A percentile compares a stretch with the other conserved stretches of the same genome.
These are phyloP conservation scores for Ophion obscuratus DNA, from an alignment of 2,888 invertebrate genomes.

Conservation along the genomic window DNA sequence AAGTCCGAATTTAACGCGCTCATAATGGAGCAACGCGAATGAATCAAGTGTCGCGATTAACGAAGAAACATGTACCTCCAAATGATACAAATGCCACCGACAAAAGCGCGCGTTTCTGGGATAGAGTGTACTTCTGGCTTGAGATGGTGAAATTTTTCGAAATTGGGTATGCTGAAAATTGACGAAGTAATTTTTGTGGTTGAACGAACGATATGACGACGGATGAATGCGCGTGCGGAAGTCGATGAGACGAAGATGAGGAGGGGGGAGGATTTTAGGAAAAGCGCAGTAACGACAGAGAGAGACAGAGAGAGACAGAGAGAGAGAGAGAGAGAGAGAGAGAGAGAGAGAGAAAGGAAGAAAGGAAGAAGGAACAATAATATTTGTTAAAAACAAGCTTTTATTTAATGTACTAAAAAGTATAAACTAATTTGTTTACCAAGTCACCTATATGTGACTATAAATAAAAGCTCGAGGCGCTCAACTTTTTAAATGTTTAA, in stretches of 20 bases:
- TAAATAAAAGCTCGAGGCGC: too few relatives aligned
- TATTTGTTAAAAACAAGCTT: too few relatives aligned
- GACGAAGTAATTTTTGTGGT: not conserved
- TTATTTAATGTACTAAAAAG: too few relatives aligned
- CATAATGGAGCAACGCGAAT: not conserved
- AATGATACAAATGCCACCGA: too few relatives aligned
- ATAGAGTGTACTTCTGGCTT: too few relatives aligned
- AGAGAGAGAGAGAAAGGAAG: too few relatives aligned
- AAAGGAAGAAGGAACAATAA: not conserved
- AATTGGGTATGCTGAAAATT: too few relatives aligned
- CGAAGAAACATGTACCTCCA: not conserved
- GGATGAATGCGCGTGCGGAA: slow-evolving; percentile 10
- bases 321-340: not conserved
- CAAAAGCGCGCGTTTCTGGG: too few relatives aligned
- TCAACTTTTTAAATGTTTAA: too few relatives aligned
- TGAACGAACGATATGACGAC: not conserved
- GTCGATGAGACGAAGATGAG: slow-evolving; percentile 31
- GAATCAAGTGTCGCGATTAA: slow-evolving; percentile 11
- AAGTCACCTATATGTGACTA: too few relatives aligned
- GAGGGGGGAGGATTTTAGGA: slow-evolving; percentile 4
- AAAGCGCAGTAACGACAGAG: not conserved
- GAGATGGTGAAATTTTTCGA: too few relatives aligned
- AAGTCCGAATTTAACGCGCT: slow-evolving; percentile 3
- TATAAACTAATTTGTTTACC: too few relatives aligned
- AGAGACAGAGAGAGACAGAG: slow-evolving; percentile 6